phyloP scores from a whole-genome alignment of 2,113 vertebrate species.

The Albula goreensis region DNA sequence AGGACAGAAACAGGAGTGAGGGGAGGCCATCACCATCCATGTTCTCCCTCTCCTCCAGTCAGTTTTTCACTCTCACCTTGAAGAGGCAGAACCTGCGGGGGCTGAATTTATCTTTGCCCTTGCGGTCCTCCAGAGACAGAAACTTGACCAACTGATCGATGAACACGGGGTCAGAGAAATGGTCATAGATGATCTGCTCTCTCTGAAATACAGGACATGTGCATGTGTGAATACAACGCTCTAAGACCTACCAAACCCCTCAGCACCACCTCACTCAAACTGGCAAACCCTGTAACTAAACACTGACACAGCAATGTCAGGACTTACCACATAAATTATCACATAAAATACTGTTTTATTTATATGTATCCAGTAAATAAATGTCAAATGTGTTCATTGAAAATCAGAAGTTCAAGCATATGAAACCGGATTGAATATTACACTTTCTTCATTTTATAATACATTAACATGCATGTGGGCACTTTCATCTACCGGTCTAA shows the following conservation, averaged over 20 bases:
- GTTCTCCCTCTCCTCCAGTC: neutral
- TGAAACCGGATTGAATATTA: no score
- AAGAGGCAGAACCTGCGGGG: constrained; percentile 96
- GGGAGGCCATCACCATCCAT: neutral
- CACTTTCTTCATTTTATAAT: no score
- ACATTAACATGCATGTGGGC: no score
- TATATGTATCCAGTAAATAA: no score
- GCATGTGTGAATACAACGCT: neutral
- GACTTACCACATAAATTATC: no score
- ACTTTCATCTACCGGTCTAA: no score
- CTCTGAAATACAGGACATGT: constrained; percentile 67
- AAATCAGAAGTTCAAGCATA: no score
- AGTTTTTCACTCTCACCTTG: constrained; percentile 75
- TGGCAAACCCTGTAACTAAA: no score
- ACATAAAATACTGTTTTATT: no score
- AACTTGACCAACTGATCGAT: constrained; percentile 92
- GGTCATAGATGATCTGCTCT: constrained; percentile 92
- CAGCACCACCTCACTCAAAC: neutral
- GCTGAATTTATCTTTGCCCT: constrained; percentile 98
- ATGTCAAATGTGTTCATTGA: no score
- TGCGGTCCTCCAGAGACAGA: constrained; percentile 95
- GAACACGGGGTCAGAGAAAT: constrained; percentile 90
- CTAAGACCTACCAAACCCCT: neutral
- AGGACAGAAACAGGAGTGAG: neutral
- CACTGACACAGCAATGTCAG: no score